Evolutionary conservation across 2,113 vertebrate species (phyloP).

Genomic region (Hippocampus comes): DNA sequence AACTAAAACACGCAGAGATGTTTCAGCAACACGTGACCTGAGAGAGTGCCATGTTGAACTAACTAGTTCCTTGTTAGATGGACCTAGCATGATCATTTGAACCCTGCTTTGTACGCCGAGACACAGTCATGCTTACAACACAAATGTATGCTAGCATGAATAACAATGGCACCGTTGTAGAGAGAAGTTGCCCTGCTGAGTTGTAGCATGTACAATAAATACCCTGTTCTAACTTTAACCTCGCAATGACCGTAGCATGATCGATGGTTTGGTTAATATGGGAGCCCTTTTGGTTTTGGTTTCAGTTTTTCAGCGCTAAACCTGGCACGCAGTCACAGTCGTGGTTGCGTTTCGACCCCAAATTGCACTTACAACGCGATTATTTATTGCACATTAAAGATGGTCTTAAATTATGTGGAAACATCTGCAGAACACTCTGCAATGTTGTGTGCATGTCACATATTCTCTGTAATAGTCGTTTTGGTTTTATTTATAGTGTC

Average conservation of each 20-base stretch:
- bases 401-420: not conserved
- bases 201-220: not conserved
- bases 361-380: not conserved
- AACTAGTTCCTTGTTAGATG: too few relatives aligned
- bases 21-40: too few relatives aligned
- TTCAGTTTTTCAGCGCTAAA: not conserved
- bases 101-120: too few relatives aligned
- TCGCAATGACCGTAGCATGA: not conserved
- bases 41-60: too few relatives aligned
- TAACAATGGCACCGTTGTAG: too few relatives aligned
- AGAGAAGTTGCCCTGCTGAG: not conserved
- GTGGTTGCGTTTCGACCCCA: not conserved
- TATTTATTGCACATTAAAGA: not conserved
- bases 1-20: too few relatives aligned
- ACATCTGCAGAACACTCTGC: not conserved
- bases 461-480: not conserved
- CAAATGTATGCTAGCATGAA: too few relatives aligned
- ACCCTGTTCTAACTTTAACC: not conserved
- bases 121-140: too few relatives aligned
- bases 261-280: not conserved
- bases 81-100: too few relatives aligned
- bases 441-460: not conserved
- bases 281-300: conserved; percentile 1
- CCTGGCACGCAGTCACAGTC: not conserved
- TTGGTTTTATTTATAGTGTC: too few relatives aligned